Percentiles rank a stretch among this genome's conserved stretches.
phyloP scores from a whole-genome alignment of 1,140 invertebrate species.

The Neelides sp. region DNA sequence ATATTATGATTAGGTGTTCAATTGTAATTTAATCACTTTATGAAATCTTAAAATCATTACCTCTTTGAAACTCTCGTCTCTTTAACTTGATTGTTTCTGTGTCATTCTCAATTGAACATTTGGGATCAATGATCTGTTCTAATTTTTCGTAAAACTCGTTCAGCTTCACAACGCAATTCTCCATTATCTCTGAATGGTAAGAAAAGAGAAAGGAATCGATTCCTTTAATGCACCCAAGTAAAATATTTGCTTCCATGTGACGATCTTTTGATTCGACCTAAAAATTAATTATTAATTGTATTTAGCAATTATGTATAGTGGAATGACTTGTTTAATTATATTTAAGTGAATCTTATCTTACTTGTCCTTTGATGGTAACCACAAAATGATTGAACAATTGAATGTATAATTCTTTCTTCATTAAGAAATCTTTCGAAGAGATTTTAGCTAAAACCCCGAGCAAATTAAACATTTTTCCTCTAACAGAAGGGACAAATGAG shows the following conservation, averaged over 20 bases:
- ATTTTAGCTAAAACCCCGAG: slow-evolving; percentile 15
- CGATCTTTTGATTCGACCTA: slow-evolving; percentile 18
- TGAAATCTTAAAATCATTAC: slow-evolving; percentile 4
- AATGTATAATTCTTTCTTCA: not conserved
- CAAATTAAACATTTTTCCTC: slow-evolving; percentile 25
- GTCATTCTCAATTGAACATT: slow-evolving; percentile 15
- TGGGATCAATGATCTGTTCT: slow-evolving; percentile 26
- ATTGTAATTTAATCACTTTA: not conserved
- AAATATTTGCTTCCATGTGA: slow-evolving; percentile 23
- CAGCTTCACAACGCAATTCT: not conserved
- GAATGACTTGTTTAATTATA: not conserved
- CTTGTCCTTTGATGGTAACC: slow-evolving; percentile 10
- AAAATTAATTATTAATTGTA: not conserved
- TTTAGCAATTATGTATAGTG: not conserved
- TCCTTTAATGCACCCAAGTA: slow-evolving; percentile 18
- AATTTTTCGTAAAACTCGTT: slow-evolving; percentile 18
- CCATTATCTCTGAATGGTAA: slow-evolving; percentile 2
- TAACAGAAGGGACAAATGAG: slow-evolving; percentile 23
- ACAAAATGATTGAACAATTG: slow-evolving; percentile 13
- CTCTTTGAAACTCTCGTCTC: slow-evolving; percentile 27
- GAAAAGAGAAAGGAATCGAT: slow-evolving; percentile 15
- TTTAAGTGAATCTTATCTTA: slow-evolving; percentile 1
- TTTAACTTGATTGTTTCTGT: slow-evolving; percentile 13
- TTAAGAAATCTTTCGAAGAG: not conserved
- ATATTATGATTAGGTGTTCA: no score